Evolutionary conservation across 1,140 invertebrate species (phyloP), one percentile per base, ranked within the genome.

Genomic region (Pteromalus puparum): DNA sequence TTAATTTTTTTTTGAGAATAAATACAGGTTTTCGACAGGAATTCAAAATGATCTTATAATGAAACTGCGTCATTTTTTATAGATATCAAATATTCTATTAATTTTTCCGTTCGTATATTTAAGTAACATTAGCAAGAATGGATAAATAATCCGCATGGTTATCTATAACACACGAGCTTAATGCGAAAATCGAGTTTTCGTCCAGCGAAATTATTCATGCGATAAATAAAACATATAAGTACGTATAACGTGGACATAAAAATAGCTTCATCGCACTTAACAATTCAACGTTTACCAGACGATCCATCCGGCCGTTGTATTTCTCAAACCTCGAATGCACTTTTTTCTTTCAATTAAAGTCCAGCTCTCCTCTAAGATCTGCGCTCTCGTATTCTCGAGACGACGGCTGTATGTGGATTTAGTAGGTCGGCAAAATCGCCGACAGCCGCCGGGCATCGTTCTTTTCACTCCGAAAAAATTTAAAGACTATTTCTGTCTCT

Each of bases 401-500:
- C 73, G 38, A n/a, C 73, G 34, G 34, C 38, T 9, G 38, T 42
- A 42, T 74, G 21, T 7, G 21, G 34, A 74, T 74, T 74, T 74
- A 38, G 38, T 74, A 74, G 34, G 73, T 38, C 21, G 38, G 73
- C 9, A 38, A 30, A 74, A 74, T 34, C 34, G 68, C 26, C 24
- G 13, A n/a, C 30, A 74, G 28, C 13, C 15, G 13, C 7, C 2
- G 28, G 73, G 28, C 21, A 42, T 42, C 21, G 53, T n/a, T 61
- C 28, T 72, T 72, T 72, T n/a, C 2, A 12, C 38, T 15, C 13
- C 38, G 34, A 74, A 74, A 42, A 74, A 74, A 74, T 42, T 74
- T 38, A 74, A 74, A 74, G 73, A 74, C 38, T 34, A 42, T 74
- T 74, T 74, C 15, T 61, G 4, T 61, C 18, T 61, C 21, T 18